These are phyloP conservation scores for Dicaeum eximium DNA, from an alignment of 2,113 vertebrate genomes.

Conservation along the genomic window DNA sequence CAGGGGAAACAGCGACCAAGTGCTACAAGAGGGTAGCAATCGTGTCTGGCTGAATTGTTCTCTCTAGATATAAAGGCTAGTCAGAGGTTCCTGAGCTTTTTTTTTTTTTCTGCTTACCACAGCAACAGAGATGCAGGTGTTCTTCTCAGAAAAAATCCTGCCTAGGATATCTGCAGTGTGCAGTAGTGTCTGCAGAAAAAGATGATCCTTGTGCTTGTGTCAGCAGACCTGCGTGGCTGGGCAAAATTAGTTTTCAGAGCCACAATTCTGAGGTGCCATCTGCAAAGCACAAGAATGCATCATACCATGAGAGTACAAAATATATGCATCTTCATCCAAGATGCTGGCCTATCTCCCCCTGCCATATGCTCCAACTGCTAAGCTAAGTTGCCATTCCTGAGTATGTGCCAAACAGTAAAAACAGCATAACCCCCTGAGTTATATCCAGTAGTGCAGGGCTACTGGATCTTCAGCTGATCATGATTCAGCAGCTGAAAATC, in stretches of 20 bases:
- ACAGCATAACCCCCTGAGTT: constrained; percentile 16
- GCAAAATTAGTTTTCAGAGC: constrained; percentile 49
- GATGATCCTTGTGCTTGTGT: constrained; percentile 31
- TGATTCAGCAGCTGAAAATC: constrained; percentile 45
- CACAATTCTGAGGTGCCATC: constrained; percentile 38
- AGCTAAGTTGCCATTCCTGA: constrained; percentile 57
- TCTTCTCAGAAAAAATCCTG: constrained; percentile 19
- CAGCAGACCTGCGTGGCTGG: constrained; percentile 45
- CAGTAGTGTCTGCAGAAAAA: constrained; percentile 7
- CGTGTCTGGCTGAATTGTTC: not conserved
- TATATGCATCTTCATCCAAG: constrained; percentile 55
- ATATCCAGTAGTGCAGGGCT: not conserved
- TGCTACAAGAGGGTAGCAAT: not conserved
- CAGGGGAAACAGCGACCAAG: not conserved
- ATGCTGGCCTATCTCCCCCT: constrained; percentile 52
- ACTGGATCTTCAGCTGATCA: not conserved
- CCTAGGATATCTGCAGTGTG: constrained; percentile 30
- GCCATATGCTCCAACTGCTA: constrained; percentile 53
- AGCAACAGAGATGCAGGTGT: constrained; percentile 22
- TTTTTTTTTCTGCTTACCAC: not conserved
- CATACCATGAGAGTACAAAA: constrained; percentile 63
- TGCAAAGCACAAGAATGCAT: constrained; percentile 62
- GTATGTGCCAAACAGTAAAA: constrained; percentile 45
- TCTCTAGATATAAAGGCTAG: not conserved
- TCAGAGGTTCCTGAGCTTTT: not conserved